Evolutionary conservation across 2,113 vertebrate species (phyloP).

Genomic region (Colinus virginianus): DNA sequence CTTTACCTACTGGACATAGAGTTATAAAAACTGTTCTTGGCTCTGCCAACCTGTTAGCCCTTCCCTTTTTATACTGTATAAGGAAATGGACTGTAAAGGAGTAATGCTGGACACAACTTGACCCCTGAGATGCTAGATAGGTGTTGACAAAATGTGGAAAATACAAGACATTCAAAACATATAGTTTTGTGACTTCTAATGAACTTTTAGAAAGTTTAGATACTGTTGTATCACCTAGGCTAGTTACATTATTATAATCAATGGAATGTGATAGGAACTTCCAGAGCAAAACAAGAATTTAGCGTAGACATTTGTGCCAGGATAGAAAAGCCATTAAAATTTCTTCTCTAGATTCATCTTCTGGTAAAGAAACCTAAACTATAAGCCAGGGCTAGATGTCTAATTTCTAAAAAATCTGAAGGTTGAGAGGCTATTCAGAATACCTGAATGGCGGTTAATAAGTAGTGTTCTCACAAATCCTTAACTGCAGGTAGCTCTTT

Average conservation of each 20-base stretch:
- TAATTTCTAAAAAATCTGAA: background rate
- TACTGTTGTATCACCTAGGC: background rate
- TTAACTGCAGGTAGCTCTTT: background rate
- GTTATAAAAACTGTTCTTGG: background rate
- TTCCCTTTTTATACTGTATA: background rate
- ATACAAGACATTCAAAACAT: background rate
- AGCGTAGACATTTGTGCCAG: background rate
- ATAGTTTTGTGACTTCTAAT: background rate
- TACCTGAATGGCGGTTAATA: background rate
- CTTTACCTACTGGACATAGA: background rate
- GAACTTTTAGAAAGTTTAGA: background rate
- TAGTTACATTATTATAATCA: background rate
- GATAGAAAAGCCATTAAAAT: accelerated
- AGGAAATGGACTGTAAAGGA: background rate
- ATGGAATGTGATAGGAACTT: background rate
- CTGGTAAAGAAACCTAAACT: background rate
- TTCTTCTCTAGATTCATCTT: background rate
- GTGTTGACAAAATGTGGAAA: background rate
- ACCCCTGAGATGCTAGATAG: background rate
- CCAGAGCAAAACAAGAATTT: background rate
- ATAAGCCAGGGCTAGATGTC: background rate
- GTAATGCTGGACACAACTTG: background rate
- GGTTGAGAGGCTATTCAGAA: background rate
- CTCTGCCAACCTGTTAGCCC: background rate
- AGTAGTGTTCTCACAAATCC: background rate